These are phyloP conservation scores for Actias luna DNA, from an alignment of 2,888 invertebrate species.

Conservation along the genomic window DNA sequence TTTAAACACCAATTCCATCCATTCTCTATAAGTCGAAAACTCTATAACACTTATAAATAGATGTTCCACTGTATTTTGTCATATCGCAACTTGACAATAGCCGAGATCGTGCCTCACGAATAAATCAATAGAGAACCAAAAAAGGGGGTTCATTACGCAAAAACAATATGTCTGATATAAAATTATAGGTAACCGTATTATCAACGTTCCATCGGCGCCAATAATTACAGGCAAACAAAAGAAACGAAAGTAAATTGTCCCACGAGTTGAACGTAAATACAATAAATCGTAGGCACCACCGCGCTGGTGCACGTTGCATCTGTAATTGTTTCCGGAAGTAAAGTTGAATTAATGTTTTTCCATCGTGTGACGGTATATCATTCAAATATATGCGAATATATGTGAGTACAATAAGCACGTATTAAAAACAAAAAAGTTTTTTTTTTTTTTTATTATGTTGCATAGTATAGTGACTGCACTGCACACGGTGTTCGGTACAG, in stretches of 20 bases:
- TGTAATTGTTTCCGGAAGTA: slow-evolving; percentile 48
- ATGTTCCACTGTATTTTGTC: no score
- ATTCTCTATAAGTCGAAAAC: no score
- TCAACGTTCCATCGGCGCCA: slow-evolving; percentile 11
- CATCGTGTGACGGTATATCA: slow-evolving; percentile 20
- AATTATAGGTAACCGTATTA: neutral
- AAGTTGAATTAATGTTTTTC: slow-evolving; percentile 28
- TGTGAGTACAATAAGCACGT: neutral
- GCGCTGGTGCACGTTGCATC: slow-evolving; percentile 14
- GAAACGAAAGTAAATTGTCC: slow-evolving; percentile 10
- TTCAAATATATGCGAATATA: slow-evolving; percentile 14
- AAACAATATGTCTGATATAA: neutral
- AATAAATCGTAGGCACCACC: slow-evolving; percentile 38
- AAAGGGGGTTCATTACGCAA: neutral
- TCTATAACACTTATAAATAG: no score
- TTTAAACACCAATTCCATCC: no score
- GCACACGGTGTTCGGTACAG: no score
- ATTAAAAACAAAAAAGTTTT: no score
- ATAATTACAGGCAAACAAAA: slow-evolving; percentile 14
- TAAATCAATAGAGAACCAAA: neutral
- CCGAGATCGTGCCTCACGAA: no score
- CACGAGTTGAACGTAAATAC: slow-evolving; percentile 28
- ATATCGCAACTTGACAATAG: no score
- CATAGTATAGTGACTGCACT: no score
- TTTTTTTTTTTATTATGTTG: no score